Conservation (phyloP, 2,888 invertebrate species). For the Belgica antarctica region DNA sequence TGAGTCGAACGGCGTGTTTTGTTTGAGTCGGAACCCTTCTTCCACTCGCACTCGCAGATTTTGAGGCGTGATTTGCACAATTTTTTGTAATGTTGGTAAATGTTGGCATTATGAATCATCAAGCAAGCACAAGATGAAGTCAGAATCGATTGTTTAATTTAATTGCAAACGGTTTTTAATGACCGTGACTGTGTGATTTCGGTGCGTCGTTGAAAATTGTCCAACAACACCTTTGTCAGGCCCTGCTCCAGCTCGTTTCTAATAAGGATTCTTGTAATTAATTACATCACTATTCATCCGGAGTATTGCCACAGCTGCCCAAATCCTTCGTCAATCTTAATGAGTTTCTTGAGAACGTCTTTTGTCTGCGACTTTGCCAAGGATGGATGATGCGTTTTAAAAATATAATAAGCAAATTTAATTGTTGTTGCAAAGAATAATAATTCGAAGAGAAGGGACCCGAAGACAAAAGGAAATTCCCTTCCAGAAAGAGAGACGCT, state of each 20-base stretch:
- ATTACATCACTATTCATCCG: too few relatives aligned
- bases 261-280: too few relatives aligned
- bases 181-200: too few relatives aligned
- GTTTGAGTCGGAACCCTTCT: constrained; percentile 4
- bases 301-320: constrained; percentile 8
- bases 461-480: constrained; percentile 8
- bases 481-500: too few relatives aligned
- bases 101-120: background rate
- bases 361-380: background rate
- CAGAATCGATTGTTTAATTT: too few relatives aligned
- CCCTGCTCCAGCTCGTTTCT: too few relatives aligned
- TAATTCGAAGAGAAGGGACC: background rate
- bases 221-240: too few relatives aligned
- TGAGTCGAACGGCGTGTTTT: background rate
- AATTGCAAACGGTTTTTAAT: too few relatives aligned
- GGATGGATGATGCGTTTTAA: background rate
- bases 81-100: background rate
- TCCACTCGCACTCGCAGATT: constrained; percentile 12
- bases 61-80: constrained; percentile 15
- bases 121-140: background rate
- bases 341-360: background rate
- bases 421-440: constrained; percentile 1
- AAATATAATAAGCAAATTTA: constrained; percentile 22
- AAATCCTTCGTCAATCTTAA: background rate
- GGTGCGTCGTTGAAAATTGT: too few relatives aligned